phyloP scores from a whole-genome alignment of 2,888 invertebrate genomes.

The Marronus borbonicus region DNA sequence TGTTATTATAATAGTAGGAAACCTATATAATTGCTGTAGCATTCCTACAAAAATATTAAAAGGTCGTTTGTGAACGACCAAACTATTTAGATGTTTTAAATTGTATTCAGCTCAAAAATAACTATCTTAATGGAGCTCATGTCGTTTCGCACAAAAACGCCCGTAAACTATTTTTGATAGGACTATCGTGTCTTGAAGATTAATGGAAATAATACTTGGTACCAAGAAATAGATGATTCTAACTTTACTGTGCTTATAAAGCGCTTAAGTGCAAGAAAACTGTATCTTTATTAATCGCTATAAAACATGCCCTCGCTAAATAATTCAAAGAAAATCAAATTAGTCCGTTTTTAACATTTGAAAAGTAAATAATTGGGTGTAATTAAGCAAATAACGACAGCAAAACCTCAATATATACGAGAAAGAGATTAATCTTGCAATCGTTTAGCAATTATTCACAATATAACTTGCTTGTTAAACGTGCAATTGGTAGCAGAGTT shows the following conservation, averaged over 20 bases:
- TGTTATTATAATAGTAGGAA: too few species aligned
- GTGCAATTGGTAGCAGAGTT: neutral
- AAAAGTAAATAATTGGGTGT: neutral
- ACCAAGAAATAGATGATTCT: constrained; percentile 16
- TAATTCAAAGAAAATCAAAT: constrained; percentile 34
- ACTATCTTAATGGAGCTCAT: too few species aligned
- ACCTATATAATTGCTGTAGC: too few species aligned
- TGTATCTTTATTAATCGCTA: neutral
- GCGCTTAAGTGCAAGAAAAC: constrained; percentile 11
- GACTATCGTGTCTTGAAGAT: constrained; percentile 30
- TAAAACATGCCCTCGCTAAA: constrained; percentile 25
- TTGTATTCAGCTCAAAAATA: too few species aligned
- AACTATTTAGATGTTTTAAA: too few species aligned
- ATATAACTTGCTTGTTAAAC: too few species aligned
- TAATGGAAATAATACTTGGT: constrained; percentile 26
- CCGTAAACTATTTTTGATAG: constrained; percentile 36
- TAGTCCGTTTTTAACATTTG: constrained; percentile 13
- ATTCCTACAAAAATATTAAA: too few species aligned
- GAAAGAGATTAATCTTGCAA: neutral
- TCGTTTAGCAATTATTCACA: neutral
- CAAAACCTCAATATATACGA: neutral
- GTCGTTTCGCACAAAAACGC: neutral
- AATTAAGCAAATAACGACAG: constrained; percentile 8
- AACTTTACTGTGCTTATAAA: constrained; percentile 14
- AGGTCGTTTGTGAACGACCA: too few species aligned